Conservation (phyloP, 2,888 invertebrate species). For the Amphipyra berbera region DNA sequence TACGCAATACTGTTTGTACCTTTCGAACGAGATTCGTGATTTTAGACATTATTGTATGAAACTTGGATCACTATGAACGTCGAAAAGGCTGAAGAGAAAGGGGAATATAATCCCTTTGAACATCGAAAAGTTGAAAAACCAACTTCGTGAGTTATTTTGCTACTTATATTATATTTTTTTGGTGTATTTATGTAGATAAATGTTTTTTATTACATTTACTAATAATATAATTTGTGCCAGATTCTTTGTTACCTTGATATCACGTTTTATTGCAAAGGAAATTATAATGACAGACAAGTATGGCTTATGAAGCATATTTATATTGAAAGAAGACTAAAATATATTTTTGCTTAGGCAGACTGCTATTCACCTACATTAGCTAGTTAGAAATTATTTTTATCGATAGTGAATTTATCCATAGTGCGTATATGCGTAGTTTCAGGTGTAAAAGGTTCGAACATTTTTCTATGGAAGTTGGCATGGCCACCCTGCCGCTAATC, state of each 20-base stretch:
- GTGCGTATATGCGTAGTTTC: too few relatives aligned
- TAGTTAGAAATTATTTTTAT: too few relatives aligned
- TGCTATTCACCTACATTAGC: too few relatives aligned
- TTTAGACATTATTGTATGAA: conserved; percentile 43
- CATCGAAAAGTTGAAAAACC: conserved; percentile 84
- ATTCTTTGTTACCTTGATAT: conserved; percentile 3
- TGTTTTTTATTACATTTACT: conserved; percentile 6
- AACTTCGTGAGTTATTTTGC: conserved; percentile 79
- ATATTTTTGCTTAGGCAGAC: too few relatives aligned
- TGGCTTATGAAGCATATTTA: neutral
- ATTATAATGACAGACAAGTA: too few relatives aligned
- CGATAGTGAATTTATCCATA: too few relatives aligned
- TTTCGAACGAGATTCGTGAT: conserved; percentile 12
- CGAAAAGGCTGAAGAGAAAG: conserved; percentile 57
- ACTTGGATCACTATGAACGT: conserved; percentile 60
- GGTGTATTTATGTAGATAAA: neutral
- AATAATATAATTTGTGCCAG: neutral
- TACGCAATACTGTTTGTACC: conserved; percentile 1
- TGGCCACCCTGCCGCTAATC: too few relatives aligned
- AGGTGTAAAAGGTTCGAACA: too few relatives aligned
- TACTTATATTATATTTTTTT: conserved; percentile 34
- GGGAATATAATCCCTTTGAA: conserved; percentile 82
- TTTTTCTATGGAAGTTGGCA: too few relatives aligned
- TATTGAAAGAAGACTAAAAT: too few relatives aligned
- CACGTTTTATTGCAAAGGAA: neutral